A percentile compares a stretch with the other conserved stretches of the same genome.
Conservation (phyloP, 2,797 vertebrate genomes). For the Anas bernieri region DNA sequence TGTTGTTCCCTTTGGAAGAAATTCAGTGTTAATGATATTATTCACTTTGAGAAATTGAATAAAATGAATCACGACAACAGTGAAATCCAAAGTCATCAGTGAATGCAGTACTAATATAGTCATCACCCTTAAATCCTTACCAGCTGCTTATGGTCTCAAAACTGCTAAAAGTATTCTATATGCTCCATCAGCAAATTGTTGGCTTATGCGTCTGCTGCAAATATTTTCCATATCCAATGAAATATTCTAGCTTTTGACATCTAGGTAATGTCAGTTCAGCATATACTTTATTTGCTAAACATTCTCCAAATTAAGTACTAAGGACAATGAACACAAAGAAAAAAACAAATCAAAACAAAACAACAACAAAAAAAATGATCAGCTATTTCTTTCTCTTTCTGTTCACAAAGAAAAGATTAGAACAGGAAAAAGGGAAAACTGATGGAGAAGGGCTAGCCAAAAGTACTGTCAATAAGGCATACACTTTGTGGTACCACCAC, state of each 20-base stretch:
- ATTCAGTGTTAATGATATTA: slow-evolving; percentile 22
- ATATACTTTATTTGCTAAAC: not conserved
- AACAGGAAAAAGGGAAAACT: not conserved
- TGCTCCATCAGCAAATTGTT: not conserved
- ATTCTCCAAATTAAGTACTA: not conserved
- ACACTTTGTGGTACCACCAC: not conserved
- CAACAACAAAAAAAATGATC: not conserved
- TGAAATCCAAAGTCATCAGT: not conserved
- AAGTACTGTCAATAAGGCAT: not conserved
- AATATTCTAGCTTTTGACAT: not conserved
- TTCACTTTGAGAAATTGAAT: slow-evolving; percentile 31
- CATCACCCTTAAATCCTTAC: not conserved
- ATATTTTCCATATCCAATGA: not conserved
- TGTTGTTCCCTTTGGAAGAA: slow-evolving; percentile 4
- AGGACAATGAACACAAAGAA: not conserved
- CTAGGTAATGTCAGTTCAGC: not conserved
- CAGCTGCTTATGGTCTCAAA: not conserved
- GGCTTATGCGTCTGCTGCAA: not conserved
- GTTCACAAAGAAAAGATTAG: not conserved
- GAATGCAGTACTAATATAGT: not conserved
- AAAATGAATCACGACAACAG: not conserved
- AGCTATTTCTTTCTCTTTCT: not conserved
- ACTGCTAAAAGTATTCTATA: not conserved
- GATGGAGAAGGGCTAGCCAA: not conserved
- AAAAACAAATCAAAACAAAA: not conserved